phyloP scores from a whole-genome alignment of 2,888 invertebrate genomes.

The Heterodera filipjevi region DNA sequence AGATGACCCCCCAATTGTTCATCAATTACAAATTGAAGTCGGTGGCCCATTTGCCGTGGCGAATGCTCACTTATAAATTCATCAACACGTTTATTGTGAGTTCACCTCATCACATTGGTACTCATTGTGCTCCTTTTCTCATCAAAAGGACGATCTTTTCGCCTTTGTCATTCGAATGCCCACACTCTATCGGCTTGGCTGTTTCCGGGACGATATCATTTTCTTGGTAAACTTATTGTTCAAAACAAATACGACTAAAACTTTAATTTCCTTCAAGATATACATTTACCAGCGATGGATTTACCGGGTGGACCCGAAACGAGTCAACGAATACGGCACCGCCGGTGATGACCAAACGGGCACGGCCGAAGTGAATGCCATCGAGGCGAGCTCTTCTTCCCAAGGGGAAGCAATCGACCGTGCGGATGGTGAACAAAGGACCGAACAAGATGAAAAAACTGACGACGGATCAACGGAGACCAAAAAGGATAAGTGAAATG shows the following conservation, averaged over 20 bases:
- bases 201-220: constrained; percentile 97
- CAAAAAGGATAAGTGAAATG: constrained; percentile 35
- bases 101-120: constrained; percentile 9
- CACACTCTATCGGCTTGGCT: constrained; percentile 89
- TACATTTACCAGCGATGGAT: constrained; percentile 98
- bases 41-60: constrained; percentile 98
- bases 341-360: constrained; percentile 75
- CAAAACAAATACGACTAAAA: not conserved
- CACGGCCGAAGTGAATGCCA: not conserved
- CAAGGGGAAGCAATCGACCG: not conserved
- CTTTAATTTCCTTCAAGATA: constrained; percentile 51
- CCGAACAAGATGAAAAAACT: not conserved
- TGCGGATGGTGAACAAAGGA: not conserved
- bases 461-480: constrained; percentile 20
- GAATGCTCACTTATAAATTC: constrained; percentile 96
- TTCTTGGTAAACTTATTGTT: constrained; percentile 74
- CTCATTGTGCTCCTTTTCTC: constrained; percentile 86
- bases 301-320: constrained; percentile 90
- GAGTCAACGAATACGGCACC: constrained; percentile 95
- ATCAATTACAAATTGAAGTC: constrained; percentile 99
- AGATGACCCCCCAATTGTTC: constrained; percentile 73
- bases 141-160: constrained; percentile 88
- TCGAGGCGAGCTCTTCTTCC: not conserved
- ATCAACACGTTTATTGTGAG: constrained; percentile 37
- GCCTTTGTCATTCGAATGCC: constrained; percentile 99